Evolutionary conservation across 1,140 invertebrate genomes (phyloP).

Genomic region (Delia radicum): DNA sequence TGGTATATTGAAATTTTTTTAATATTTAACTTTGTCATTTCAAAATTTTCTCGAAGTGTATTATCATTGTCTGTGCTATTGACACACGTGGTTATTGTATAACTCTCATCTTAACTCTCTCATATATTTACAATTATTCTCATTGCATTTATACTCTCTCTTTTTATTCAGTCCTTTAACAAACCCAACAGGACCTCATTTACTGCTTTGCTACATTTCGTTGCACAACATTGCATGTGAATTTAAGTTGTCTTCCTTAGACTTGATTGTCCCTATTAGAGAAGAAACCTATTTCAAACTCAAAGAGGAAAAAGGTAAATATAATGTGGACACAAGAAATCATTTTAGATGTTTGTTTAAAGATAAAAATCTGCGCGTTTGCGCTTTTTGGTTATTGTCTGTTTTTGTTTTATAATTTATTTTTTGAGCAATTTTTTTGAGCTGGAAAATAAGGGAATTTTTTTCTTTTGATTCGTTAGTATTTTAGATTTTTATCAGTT

Average conservation of each 20-base stretch:
- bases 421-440: too few species aligned
- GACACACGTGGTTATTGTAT: background rate
- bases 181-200: background rate
- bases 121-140: background rate
- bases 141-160: background rate
- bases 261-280: background rate
- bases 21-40: too few species aligned
- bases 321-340: background rate
- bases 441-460: background rate
- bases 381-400: background rate
- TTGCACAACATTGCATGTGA: slow-evolving; percentile 16
- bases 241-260: background rate
- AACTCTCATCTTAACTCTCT: background rate
- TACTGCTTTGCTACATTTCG: slow-evolving; percentile 1
- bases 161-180: background rate
- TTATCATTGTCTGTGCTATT: too few species aligned
- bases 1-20: too few species aligned
- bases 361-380: slow-evolving; percentile 13
- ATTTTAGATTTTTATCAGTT: background rate
- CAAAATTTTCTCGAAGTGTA: too few species aligned
- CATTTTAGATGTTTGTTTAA: background rate
- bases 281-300: background rate
- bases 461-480: background rate
- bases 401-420: background rate
- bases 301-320: background rate